phyloP scores from a whole-genome alignment of 2,113 vertebrate species.

The Enhydra lutris region DNA sequence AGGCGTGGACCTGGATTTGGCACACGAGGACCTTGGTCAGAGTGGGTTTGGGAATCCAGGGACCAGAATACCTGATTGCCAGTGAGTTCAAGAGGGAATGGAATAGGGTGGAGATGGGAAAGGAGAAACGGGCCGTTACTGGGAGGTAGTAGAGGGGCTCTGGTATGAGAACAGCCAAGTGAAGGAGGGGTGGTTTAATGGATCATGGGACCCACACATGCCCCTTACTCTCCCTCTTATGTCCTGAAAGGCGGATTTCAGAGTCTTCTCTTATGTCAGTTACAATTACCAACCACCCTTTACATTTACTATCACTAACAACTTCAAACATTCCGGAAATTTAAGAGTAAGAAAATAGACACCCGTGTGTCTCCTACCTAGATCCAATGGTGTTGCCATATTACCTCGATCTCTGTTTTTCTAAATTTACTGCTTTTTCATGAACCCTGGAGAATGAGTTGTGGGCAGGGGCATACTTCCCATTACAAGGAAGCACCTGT shows the following conservation, averaged over 20 bases:
- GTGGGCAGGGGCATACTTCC: not conserved
- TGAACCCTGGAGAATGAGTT: not conserved
- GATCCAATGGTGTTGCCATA: not conserved
- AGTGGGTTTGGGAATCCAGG: not conserved
- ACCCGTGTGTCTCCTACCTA: not conserved
- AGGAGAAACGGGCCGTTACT: not conserved
- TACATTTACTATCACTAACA: not conserved
- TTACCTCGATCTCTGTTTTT: not conserved
- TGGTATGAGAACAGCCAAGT: not conserved
- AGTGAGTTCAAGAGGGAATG: not conserved
- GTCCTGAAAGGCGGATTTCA: not conserved
- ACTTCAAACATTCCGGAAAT: not conserved
- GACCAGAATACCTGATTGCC: not conserved
- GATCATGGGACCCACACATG: not conserved
- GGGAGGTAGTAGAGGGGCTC: not conserved
- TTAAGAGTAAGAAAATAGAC: not conserved
- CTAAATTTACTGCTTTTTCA: not conserved
- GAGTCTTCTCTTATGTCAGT: not conserved
- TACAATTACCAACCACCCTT: not conserved
- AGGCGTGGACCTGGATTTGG: not conserved
- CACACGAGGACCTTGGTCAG: not conserved
- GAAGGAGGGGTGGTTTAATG: not conserved
- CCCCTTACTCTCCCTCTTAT: not conserved
- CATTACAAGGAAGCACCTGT: not conserved
- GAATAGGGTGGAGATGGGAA: not conserved